Conservation (phyloP, 2,888 invertebrate species). For the Chymomyza procnemis region DNA sequence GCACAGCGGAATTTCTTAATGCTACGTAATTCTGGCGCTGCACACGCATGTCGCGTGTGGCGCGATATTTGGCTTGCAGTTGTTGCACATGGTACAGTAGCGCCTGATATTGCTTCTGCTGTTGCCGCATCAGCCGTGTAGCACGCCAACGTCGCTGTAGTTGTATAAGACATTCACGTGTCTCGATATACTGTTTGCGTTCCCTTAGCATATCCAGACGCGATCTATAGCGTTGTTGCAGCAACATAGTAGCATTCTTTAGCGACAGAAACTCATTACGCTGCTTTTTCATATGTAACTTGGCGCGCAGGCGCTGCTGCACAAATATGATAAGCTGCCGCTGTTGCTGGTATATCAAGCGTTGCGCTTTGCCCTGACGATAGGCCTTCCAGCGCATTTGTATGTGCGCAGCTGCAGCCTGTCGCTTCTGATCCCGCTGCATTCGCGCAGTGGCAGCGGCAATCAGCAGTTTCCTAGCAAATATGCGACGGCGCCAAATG, state of each 20-base stretch:
- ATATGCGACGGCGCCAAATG: slow-evolving; percentile 77
- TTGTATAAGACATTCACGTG: slow-evolving; percentile 6
- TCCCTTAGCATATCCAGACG: background rate
- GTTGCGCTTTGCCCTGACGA: slow-evolving; percentile 42
- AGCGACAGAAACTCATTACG: background rate
- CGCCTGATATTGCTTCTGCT: slow-evolving; percentile 64
- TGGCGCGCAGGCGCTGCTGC: slow-evolving; percentile 50
- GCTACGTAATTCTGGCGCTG: background rate
- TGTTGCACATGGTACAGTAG: background rate
- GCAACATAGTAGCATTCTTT: slow-evolving; percentile 39
- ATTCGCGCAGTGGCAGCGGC: slow-evolving; percentile 56
- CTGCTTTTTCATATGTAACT: slow-evolving; percentile 56
- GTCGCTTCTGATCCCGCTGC: slow-evolving; percentile 54
- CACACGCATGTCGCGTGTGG: background rate
- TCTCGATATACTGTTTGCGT: background rate
- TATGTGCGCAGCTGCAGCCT: slow-evolving; percentile 71
- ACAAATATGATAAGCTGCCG: slow-evolving; percentile 45
- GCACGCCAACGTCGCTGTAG: slow-evolving; percentile 74
- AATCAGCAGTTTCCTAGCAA: slow-evolving; percentile 63
- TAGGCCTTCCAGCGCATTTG: slow-evolving; percentile 77
- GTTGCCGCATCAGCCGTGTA: slow-evolving; percentile 48
- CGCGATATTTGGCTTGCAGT: background rate
- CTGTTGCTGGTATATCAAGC: slow-evolving; percentile 49
- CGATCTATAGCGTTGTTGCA: slow-evolving; percentile 60
- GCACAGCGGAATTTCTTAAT: background rate